These are phyloP conservation scores for Vespertilio murinus DNA, from an alignment of 2,797 vertebrate species.

Conservation along the genomic window DNA sequence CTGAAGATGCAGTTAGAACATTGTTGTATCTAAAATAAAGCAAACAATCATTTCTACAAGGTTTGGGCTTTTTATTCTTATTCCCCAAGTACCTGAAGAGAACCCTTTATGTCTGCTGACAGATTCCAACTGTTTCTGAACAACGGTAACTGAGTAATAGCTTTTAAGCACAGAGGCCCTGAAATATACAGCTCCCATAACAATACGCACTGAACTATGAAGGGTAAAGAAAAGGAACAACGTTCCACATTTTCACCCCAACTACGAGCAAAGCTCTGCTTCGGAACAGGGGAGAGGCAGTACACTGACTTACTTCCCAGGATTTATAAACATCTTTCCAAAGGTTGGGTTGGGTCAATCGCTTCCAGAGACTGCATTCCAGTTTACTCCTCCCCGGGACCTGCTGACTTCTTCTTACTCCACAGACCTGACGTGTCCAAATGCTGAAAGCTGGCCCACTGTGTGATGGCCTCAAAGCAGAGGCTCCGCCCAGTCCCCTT, in stretches of 20 bases:
- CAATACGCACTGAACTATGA: background rate
- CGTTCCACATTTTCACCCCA: background rate
- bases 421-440: background rate
- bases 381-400: background rate
- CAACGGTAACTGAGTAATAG: background rate
- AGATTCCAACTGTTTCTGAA: slow-evolving; percentile 5
- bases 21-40: background rate
- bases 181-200: background rate
- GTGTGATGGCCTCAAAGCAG: background rate
- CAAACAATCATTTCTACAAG: background rate
- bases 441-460: background rate
- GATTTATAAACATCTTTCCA: background rate
- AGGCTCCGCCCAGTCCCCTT: background rate
- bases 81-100: background rate
- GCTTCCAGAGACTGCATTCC: background rate
- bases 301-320: background rate
- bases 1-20: background rate
- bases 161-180: slow-evolving; percentile 19
- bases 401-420: background rate
- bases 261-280: background rate
- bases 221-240: background rate
- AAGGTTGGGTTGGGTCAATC: background rate
- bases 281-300: background rate
- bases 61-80: background rate
- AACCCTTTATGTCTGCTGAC: background rate